Evolutionary conservation across 2,797 vertebrate species (phyloP), one percentile per base, ranked within the genome.

Genomic region (Alauda arvensis): DNA sequence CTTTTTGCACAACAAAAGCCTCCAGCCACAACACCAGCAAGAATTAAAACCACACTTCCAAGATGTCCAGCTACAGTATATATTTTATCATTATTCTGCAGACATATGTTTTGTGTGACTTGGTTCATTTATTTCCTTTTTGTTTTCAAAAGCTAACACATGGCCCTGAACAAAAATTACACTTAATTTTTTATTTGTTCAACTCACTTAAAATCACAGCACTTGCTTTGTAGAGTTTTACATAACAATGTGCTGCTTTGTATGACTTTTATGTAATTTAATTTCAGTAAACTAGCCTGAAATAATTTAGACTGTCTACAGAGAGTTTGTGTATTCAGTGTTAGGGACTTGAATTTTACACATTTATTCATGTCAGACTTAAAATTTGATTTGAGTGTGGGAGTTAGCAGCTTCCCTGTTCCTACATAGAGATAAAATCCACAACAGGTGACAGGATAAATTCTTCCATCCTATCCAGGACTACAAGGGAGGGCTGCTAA

Each of bases 41-140:
- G 88, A 93, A 94, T 93, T 90, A 88, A 94, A 94, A 92, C 91
- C 92, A 94, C 87, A 74, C 88, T 89, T 88, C 77, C 23, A 77
- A 85, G 52, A 83, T 63, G 77, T 33, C 84, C 84, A 90, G 80
- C 82, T 79, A 84, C 8, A 5, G 57, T 74, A 31, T 61, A 78
- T 25, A 51, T 91, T 93, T 90, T 94, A 92, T 82, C 90, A 74
- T 83, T 77, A 87, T 70, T 92, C 66, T 88, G 79, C 67, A 89
- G 83, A 61, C 88, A 90, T 76, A 55, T 89, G 91, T 92, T 93
- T 87, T 90, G 51, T 85, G 85, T 90, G 87, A 90, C 75, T 90
- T 77, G 91, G 83, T 94, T 91, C 88, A 59, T 79, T 95, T 90
- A 81, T 91, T 95, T 87, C 80, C 87, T 85, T 77, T 90, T 88